Percentiles rank a stretch among this genome's conserved stretches.
phyloP scores from a whole-genome alignment of 2,113 vertebrate species.

The Gnathonemus longibarbis region DNA sequence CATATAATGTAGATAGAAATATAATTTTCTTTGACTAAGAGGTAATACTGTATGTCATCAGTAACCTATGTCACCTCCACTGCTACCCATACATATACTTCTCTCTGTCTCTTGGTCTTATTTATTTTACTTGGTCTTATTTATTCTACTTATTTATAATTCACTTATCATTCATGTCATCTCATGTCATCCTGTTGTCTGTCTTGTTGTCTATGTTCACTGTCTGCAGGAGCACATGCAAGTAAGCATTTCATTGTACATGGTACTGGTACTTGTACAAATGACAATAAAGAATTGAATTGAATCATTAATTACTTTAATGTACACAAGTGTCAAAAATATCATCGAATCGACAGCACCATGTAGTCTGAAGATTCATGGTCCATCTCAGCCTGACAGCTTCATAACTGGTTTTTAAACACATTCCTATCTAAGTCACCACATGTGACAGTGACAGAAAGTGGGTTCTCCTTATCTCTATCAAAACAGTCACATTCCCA shows the following conservation, averaged over 20 bases:
- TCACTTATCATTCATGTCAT: too few relatives aligned
- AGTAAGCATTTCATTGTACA: too few relatives aligned
- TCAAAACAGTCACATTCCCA: slow-evolving; percentile 7
- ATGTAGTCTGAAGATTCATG: not conserved
- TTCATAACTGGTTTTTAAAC: not conserved
- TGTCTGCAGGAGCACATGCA: too few relatives aligned
- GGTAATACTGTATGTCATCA: not conserved
- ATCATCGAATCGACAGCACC: not conserved
- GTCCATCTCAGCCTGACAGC: not conserved
- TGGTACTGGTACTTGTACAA: too few relatives aligned
- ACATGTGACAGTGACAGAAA: not conserved
- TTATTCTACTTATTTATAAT: too few relatives aligned
- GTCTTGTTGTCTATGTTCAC: too few relatives aligned
- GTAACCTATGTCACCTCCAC: too few relatives aligned
- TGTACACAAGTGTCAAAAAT: not conserved
- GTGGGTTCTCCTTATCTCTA: not conserved
- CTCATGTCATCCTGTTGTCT: too few relatives aligned
- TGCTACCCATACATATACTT: too few relatives aligned
- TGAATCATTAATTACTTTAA: not conserved
- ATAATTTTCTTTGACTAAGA: not conserved
- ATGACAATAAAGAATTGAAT: too few relatives aligned
- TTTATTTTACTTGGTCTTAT: too few relatives aligned
- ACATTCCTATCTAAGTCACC: not conserved
- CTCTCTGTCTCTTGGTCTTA: too few relatives aligned
- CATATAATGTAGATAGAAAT: not conserved